These are phyloP conservation scores for Callorhinus ursinus DNA, from an alignment of 2,113 vertebrate genomes.

Conservation along the genomic window DNA sequence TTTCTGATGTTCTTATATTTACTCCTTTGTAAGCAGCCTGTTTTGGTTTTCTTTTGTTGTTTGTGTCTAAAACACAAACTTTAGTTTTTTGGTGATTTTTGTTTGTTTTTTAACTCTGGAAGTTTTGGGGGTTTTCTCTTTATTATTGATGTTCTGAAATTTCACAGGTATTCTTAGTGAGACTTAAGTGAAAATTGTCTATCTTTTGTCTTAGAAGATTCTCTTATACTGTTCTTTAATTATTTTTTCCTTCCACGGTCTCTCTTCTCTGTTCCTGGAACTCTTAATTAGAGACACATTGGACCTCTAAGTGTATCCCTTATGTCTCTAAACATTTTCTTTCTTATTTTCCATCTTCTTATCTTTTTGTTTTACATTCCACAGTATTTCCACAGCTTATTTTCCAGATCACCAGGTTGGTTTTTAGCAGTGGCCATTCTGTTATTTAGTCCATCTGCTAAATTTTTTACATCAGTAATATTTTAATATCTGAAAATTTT, in stretches of 20 bases:
- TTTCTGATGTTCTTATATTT: not conserved
- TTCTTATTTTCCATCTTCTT: not conserved
- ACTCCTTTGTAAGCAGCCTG: not conserved
- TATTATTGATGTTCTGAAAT: constrained; percentile 8
- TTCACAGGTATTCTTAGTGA: not conserved
- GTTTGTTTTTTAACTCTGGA: not conserved
- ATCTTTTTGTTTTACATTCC: not conserved
- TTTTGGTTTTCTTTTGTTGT: not conserved
- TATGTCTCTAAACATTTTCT: not conserved
- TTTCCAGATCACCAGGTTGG: not conserved
- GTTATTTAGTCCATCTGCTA: not conserved
- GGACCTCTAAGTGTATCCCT: not conserved
- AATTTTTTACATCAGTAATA: not conserved
- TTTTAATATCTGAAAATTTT: not conserved
- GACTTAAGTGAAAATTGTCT: not conserved
- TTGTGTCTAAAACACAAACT: not conserved
- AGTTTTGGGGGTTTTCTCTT: not conserved
- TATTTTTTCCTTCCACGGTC: not conserved
- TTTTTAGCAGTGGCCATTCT: not conserved
- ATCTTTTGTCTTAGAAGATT: not conserved
- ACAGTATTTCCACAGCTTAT: not conserved
- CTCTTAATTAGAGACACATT: not conserved
- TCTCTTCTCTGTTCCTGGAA: not conserved
- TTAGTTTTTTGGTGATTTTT: not conserved
- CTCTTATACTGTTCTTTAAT: not conserved